phyloP scores from a whole-genome alignment of 2,797 vertebrate species.

The Apogon hyalosoma region DNA sequence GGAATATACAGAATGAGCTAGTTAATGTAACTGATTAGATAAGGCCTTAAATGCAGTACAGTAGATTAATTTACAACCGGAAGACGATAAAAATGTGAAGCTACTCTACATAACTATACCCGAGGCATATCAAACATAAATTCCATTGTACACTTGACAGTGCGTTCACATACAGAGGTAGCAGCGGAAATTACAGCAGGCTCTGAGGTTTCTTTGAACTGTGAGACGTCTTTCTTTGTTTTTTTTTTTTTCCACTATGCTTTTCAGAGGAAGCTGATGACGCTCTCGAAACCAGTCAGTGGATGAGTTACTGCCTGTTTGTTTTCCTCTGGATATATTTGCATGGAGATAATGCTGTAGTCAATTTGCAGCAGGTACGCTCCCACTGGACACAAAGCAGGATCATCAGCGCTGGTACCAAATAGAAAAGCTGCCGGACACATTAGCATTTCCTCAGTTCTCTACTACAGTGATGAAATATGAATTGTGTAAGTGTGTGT shows the following conservation, averaged over 20 bases:
- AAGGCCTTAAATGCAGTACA: not conserved
- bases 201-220: slow-evolving; percentile 48
- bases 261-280: slow-evolving; percentile 49
- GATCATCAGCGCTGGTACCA: slow-evolving; percentile 44
- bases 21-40: not conserved
- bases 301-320: slow-evolving; percentile 35
- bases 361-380: slow-evolving; percentile 60
- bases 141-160: slow-evolving; percentile 4
- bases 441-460: slow-evolving; percentile 71
- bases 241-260: not conserved
- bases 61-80: not conserved
- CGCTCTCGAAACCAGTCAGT: slow-evolving; percentile 26
- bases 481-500: slow-evolving; percentile 30
- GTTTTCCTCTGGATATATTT: slow-evolving; percentile 61
- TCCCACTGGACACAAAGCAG: slow-evolving; percentile 48
- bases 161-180: slow-evolving; percentile 29
- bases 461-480: slow-evolving; percentile 61
- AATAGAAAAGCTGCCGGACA: slow-evolving; percentile 61
- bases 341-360: slow-evolving; percentile 40
- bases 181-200: slow-evolving; percentile 34
- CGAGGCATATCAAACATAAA: not conserved
- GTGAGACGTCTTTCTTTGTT: not conserved
- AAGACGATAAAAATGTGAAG: not conserved
- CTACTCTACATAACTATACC: not conserved
- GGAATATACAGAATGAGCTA: not conserved